Conservation (phyloP, 2,113 vertebrate species). For the Peromyscus polionotus region DNA sequence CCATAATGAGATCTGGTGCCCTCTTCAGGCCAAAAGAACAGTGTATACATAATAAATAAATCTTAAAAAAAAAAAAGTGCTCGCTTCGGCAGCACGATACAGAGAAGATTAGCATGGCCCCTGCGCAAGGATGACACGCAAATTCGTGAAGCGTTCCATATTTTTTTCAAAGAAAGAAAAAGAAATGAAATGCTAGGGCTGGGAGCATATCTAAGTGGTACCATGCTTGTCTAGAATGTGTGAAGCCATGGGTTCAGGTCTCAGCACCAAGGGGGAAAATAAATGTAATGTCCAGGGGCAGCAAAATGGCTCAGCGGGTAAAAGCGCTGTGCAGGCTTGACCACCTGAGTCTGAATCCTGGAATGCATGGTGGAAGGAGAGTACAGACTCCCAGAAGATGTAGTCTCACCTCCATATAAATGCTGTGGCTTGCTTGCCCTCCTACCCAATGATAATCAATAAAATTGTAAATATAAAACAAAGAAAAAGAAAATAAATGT, state of each 20-base stretch:
- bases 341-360: not conserved
- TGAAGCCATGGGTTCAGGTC: not conserved
- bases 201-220: not conserved
- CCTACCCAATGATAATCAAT: not conserved
- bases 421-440: not conserved
- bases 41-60: no score
- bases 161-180: no score
- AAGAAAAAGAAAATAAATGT: not conserved
- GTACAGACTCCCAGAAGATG: not conserved
- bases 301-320: not conserved
- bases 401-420: not conserved
- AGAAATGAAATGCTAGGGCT: not conserved
- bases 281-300: not conserved
- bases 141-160: no score
- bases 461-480: not conserved
- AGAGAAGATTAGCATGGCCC: no score
- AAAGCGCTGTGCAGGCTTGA: not conserved
- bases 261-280: not conserved
- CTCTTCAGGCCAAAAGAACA: no score
- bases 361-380: not conserved
- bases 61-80: no score
- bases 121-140: no score
- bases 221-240: not conserved
- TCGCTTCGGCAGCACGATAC: no score
- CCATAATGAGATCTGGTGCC: no score